phyloP scores from a whole-genome alignment of 2,113 vertebrate genomes.

The Pica pica region DNA sequence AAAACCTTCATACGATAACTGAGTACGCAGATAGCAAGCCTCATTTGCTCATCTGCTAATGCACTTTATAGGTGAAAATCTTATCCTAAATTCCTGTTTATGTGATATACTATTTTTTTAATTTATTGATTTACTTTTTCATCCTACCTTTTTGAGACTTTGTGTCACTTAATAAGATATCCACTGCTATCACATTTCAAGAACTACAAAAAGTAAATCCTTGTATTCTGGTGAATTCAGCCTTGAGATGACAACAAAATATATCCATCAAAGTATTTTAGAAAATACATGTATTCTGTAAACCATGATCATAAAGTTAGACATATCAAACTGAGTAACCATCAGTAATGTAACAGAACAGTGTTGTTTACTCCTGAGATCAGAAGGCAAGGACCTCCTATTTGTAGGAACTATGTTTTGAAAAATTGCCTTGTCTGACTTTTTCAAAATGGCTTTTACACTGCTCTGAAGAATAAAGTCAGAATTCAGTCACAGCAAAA shows the following conservation, averaged over 20 bases:
- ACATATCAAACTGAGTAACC: not conserved
- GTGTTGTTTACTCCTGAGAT: conserved; percentile 13
- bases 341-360: not conserved
- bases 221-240: not conserved
- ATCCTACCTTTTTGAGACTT: not conserved
- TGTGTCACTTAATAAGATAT: not conserved
- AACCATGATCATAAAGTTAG: not conserved
- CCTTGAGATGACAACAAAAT: not conserved
- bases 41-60: not conserved
- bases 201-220: not conserved
- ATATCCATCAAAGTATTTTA: not conserved
- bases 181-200: not conserved
- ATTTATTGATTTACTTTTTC: not conserved
- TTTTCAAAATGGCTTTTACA: not conserved
- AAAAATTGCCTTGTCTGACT: not conserved
- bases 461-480: not conserved
- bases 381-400: not conserved
- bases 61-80: not conserved
- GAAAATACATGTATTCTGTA: not conserved
- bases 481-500: not conserved
- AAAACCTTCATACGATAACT: not conserved
- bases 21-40: not conserved
- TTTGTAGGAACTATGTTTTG: not conserved
- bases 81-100: not conserved
- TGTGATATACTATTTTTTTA: not conserved